Evolutionary conservation across 2,888 invertebrate genomes (phyloP), one percentile per base, ranked within the genome.

Genomic region (Caradrina clavipalpis): DNA sequence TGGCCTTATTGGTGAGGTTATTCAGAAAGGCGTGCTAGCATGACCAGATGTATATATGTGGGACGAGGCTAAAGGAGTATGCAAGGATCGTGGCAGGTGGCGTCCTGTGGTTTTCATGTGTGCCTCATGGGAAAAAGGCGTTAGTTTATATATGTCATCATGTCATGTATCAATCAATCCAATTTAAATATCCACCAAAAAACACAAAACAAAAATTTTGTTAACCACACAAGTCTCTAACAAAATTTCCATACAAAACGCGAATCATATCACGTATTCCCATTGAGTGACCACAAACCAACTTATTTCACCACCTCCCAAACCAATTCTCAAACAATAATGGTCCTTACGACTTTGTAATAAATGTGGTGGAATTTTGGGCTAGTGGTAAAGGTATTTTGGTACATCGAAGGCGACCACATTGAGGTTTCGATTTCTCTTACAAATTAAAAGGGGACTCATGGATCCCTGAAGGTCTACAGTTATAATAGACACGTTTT

Each of bases 391-490:
- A 11, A 42, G 6, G 22, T 26, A 63, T 55, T 8, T 56, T 69
- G 56, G 66, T 55, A 17, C 21, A 69, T 73, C 50, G 69, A 78
- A 80, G 79, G 81, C 69, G 80, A 66, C 73, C 76, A 83, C 69
- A 83, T 80, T 82, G 82, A 77, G 84, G 86, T 89, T 90, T 88
- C 89, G 90, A 89, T 90, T 90, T 88, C 88, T 87, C 84, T 86
- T 85, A 85, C 86, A 90, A 90, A 90, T 90, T 90, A 90, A 90
- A 89, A 88, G 86, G 90, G 90, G 90, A 90, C 89, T 76, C 80
- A 67, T 73, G 83, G 84, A 83, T 88, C 90, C 90, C 89, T 66
- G 69, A 89, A 90, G 90, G 89, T 87, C 62, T 68, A 63, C 76
- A 69, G 73, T 83, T 83, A 79, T 81, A 81, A 78, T 76, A 79